A percentile compares a stretch with the other conserved stretches of the same genome.
These are phyloP conservation scores for Drosophila sulfurigaster DNA, from an alignment of 1,140 invertebrate genomes.

Conservation along the genomic window DNA sequence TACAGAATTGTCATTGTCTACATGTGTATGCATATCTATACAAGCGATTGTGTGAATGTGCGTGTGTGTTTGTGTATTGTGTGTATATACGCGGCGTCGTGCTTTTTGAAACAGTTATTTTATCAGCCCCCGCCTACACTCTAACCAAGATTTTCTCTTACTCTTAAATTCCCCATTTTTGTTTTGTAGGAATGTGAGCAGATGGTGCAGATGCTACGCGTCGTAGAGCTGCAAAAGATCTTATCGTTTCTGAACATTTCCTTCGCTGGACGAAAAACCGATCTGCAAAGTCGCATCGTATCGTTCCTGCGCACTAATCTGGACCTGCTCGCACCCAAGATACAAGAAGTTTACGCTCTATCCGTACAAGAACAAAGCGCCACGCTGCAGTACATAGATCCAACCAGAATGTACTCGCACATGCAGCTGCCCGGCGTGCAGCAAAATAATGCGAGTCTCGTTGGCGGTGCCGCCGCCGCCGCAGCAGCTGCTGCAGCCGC, in stretches of 20 bases:
- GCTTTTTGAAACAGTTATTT: slow-evolving; percentile 40
- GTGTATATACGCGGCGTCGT: slow-evolving; percentile 44
- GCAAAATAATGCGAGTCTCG: slow-evolving; percentile 69
- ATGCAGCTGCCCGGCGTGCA: slow-evolving; percentile 79
- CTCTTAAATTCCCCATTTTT: no score
- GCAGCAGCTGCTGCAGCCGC: slow-evolving; percentile 27
- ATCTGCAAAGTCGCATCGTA: slow-evolving; percentile 92
- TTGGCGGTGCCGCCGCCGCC: slow-evolving; percentile 52
- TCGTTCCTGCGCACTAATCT: slow-evolving; percentile 91
- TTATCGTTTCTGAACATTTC: slow-evolving; percentile 93
- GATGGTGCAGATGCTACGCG: slow-evolving; percentile 94
- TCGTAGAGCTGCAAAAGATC: slow-evolving; percentile 92
- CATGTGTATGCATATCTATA: neutral
- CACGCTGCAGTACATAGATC: slow-evolving; percentile 77
- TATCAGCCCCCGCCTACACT: neutral
- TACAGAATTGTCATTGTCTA: slow-evolving; percentile 40
- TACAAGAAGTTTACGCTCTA: slow-evolving; percentile 91
- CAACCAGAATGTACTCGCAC: slow-evolving; percentile 82
- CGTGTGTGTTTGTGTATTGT: slow-evolving; percentile 19
- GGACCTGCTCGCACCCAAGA: slow-evolving; percentile 91
- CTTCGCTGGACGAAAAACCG: slow-evolving; percentile 95
- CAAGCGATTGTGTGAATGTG: neutral
- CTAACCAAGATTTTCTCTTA: slow-evolving; percentile 13
- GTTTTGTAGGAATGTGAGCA: slow-evolving; percentile 87
- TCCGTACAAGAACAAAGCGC: slow-evolving; percentile 81